Evolutionary conservation across 2,113 vertebrate species (phyloP).

Genomic region (Lepidothrix coronata): DNA sequence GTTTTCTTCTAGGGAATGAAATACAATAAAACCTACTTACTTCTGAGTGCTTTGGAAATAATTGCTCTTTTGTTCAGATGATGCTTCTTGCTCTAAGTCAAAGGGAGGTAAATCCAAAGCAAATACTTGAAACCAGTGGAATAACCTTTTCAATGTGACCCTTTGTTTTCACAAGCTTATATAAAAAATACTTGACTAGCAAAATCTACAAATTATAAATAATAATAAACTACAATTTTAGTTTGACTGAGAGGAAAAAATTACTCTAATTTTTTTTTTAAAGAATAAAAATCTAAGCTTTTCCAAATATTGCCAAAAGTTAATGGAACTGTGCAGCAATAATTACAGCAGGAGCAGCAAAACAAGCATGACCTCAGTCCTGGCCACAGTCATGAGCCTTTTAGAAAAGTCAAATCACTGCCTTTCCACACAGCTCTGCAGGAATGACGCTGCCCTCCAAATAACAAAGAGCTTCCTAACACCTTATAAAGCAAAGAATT

Average conservation of each 20-base stretch:
- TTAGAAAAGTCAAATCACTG: neutral
- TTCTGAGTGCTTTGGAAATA: neutral
- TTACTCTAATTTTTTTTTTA: neutral
- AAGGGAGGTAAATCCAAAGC: neutral
- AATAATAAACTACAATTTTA: neutral
- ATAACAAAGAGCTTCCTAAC: neutral
- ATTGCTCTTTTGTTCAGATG: neutral
- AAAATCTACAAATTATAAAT: constrained; percentile 17
- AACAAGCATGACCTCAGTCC: neutral
- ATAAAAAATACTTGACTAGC: neutral
- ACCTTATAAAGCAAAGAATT: neutral
- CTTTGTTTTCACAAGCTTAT: neutral
- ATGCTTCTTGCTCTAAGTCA: neutral
- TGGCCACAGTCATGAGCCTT: neutral
- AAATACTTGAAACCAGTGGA: constrained; percentile 20
- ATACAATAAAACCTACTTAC: neutral
- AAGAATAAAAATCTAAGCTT: neutral
- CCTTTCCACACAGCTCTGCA: neutral
- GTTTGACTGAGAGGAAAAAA: neutral
- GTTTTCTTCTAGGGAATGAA: neutral
- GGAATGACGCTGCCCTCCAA: neutral
- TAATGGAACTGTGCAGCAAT: neutral
- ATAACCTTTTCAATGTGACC: neutral
- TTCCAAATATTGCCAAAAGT: neutral
- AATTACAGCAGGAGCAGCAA: neutral